Evolutionary conservation across 2,797 vertebrate genomes (phyloP), one percentile per base, ranked within the genome.

Genomic region (Rhadinocentrus ornatus): DNA sequence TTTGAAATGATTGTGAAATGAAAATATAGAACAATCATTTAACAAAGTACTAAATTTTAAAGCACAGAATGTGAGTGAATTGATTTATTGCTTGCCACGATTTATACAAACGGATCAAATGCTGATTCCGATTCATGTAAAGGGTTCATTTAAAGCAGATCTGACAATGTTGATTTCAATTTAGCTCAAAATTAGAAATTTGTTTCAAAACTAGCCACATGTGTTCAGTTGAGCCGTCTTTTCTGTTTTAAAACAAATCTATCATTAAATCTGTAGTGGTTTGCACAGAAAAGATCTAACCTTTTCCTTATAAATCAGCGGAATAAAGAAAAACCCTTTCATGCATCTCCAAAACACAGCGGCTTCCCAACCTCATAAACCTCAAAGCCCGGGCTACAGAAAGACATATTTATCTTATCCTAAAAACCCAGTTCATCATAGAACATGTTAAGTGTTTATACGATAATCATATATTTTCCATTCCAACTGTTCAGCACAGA

Each of bases 351-450:
- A 91, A 78, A 69, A 84, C 69, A 69, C 82, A 64, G 73, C 50
- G 4, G 75, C 74, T 64, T 53, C 83, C 70, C 71, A 85, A 81
- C 82, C 69, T 78, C 84, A 75, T 77, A 71, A 81, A 88, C 85
- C 88, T 87, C 86, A 89, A 83, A 86, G 81, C 71, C 82, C 66
- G 66, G 75, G 75, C 88, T 84, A 82, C 73, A 78, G 88, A 89
- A 85, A 88, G 86, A 86, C 76, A 77, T 82, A 91, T 91, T 90
- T 90, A 90, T 91, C 90, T 88, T 88, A 62, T 58, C 32, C n/a
- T 6, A 22, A 66, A 56, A 35, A 31, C 29, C 31, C 37, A 1
- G 20, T 27, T 32, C 22, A 75, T 75, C n/a, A 11, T 60, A 6
- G 1, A 66, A 57, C 39, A 22, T 53, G 22, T 77, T 56, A 31